phyloP scores from a whole-genome alignment of 2,113 vertebrate genomes.

The Phylloscopus whistleri region DNA sequence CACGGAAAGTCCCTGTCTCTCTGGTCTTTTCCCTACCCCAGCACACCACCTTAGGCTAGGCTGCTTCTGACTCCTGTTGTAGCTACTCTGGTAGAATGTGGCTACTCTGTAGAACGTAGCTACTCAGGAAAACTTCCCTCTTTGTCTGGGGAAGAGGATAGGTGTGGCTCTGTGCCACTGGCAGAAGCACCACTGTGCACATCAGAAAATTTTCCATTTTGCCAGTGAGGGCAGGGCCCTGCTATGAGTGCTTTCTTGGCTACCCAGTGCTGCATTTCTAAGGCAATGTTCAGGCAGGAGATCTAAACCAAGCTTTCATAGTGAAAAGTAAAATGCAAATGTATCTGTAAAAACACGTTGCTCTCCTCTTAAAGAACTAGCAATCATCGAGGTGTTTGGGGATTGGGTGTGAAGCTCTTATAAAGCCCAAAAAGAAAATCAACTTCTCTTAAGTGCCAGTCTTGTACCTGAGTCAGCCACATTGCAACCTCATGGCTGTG shows the following conservation, averaged over 20 bases:
- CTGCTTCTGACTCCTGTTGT: neutral
- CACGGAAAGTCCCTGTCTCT: neutral
- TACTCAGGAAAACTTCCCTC: neutral
- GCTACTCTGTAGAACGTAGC: too few species aligned
- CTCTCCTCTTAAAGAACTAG: neutral
- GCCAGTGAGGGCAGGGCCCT: neutral
- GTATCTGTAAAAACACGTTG: neutral
- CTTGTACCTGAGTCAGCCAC: neutral
- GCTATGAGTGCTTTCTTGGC: neutral
- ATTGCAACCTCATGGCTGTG: neutral
- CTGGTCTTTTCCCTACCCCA: neutral
- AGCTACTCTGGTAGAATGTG: neutral
- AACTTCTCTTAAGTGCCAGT: neutral
- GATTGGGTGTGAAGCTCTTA: neutral
- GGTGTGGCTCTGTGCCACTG: rapidly evolving
- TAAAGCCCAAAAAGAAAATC: neutral
- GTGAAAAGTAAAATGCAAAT: neutral
- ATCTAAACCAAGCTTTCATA: neutral
- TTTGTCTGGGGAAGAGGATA: neutral
- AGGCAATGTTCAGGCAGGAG: neutral
- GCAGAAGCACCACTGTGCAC: neutral
- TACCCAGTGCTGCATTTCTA: neutral
- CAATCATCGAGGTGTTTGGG: neutral
- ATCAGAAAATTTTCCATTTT: neutral
- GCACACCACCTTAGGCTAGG: neutral